A percentile compares a stretch with the other conserved stretches of the same genome.
phyloP scores from a whole-genome alignment of 2,113 vertebrate species.

The Chunga burmeisteri region DNA sequence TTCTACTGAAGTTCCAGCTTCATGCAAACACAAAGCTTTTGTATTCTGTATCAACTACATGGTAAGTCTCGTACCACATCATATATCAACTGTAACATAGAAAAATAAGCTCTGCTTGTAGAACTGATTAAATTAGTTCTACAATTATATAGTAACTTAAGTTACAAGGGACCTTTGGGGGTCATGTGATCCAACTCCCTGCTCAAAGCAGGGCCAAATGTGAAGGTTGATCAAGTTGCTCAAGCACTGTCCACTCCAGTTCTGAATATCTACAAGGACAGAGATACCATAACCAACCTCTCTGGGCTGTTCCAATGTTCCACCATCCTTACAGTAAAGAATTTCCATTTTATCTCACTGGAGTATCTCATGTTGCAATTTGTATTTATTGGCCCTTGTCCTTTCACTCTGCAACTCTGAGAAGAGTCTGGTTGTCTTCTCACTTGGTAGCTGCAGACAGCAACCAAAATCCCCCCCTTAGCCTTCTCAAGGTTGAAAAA shows the following conservation, averaged over 20 bases:
- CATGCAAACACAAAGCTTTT: not conserved
- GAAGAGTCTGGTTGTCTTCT: not conserved
- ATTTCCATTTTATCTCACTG: not conserved
- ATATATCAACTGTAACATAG: rapidly evolving
- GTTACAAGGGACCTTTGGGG: not conserved
- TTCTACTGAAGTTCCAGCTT: not conserved
- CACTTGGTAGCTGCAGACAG: not conserved
- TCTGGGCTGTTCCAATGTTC: not conserved
- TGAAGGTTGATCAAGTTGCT: not conserved
- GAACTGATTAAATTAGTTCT: not conserved
- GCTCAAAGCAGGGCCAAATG: not conserved
- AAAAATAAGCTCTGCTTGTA: not conserved
- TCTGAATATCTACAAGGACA: not conserved
- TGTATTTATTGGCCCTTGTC: not conserved
- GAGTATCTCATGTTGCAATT: not conserved
- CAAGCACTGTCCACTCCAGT: not conserved
- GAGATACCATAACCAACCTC: not conserved
- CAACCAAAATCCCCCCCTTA: not conserved
- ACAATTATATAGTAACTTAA: not conserved
- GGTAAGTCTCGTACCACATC: not conserved
- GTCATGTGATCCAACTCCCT: not conserved
- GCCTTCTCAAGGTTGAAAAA: not conserved
- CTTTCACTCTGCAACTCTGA: not conserved
- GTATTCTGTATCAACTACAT: not conserved
- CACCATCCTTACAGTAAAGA: not conserved